A percentile compares a stretch with the other conserved stretches of the same genome.
Evolutionary conservation across 2,888 invertebrate genomes (phyloP).

Genomic region (Temnothorax rugatulus): DNA sequence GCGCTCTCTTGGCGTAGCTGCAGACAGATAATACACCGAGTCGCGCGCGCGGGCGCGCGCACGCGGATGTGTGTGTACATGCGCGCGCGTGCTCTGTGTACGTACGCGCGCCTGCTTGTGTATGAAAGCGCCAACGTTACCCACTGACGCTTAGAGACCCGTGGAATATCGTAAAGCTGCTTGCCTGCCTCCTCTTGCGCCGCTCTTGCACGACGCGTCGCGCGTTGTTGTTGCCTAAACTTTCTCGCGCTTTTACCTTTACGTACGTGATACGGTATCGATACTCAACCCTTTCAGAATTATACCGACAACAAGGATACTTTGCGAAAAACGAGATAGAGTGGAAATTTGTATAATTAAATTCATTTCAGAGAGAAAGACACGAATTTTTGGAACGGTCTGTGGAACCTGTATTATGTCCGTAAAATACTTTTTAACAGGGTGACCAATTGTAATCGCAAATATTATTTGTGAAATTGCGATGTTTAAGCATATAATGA

Average conservation of each 20-base stretch:
- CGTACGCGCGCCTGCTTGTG: constrained; percentile 18
- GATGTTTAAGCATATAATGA: not conserved
- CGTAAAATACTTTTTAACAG: not conserved
- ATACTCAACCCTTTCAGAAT: not conserved
- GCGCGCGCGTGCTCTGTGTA: not conserved
- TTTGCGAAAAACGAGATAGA: not conserved
- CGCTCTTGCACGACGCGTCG: constrained; percentile 43
- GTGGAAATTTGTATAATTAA: not conserved
- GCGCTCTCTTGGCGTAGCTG: constrained; percentile 66
- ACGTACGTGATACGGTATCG: not conserved
- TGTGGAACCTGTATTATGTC: not conserved
- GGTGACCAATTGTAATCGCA: not conserved
- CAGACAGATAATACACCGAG: constrained; percentile 64
- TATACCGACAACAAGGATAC: not conserved
- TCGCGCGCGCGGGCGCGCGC: constrained; percentile 45
- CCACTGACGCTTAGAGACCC: constrained; percentile 62
- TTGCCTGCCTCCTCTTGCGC: constrained; percentile 50
- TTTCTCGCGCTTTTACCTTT: constrained; percentile 44
- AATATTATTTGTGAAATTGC: not conserved
- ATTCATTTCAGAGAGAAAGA: not conserved
- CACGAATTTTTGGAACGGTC: not conserved
- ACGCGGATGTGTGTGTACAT: constrained; percentile 9
- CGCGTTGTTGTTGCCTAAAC: constrained; percentile 65
- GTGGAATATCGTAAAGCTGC: constrained; percentile 65
- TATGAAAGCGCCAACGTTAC: constrained; percentile 54